These are phyloP conservation scores for Hartigia nigra DNA, from an alignment of 2,888 invertebrate species.

Conservation along the genomic window DNA sequence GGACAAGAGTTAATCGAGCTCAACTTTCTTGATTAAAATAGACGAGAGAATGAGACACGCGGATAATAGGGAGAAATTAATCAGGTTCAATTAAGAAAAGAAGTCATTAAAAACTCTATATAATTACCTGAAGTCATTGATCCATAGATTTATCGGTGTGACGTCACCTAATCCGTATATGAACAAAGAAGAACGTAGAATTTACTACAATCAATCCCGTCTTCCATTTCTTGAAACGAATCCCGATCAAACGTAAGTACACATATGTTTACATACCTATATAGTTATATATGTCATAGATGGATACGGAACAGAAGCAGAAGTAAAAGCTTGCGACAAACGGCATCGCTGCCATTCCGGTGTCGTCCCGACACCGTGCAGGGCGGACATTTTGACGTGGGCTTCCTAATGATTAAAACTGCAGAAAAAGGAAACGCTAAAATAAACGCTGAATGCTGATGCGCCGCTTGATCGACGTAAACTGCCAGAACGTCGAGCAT, in stretches of 20 bases:
- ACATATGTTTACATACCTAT: background rate
- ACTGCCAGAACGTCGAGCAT: slow-evolving; percentile 13
- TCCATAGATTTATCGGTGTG: no score
- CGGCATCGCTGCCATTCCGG: background rate
- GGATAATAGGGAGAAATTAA: no score
- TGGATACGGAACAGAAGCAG: background rate
- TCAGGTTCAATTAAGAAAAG: no score
- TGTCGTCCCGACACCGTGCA: background rate
- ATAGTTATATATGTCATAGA: background rate
- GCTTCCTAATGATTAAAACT: slow-evolving; percentile 10
- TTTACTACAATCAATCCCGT: background rate
- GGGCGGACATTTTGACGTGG: slow-evolving; percentile 8
- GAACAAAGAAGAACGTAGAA: background rate
- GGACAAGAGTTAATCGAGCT: background rate
- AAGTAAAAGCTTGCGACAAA: background rate
- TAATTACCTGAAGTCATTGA: no score
- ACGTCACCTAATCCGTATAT: background rate
- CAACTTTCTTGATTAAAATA: background rate
- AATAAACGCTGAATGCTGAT: slow-evolving; percentile 5
- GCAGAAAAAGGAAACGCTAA: slow-evolving; percentile 7
- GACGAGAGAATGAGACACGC: background rate
- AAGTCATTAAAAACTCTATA: no score
- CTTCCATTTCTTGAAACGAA: background rate
- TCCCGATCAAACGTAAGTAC: background rate
- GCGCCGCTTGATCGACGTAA: slow-evolving; percentile 7